Evolutionary conservation across 2,888 invertebrate species (phyloP).

Genomic region (Thereva unica): DNA sequence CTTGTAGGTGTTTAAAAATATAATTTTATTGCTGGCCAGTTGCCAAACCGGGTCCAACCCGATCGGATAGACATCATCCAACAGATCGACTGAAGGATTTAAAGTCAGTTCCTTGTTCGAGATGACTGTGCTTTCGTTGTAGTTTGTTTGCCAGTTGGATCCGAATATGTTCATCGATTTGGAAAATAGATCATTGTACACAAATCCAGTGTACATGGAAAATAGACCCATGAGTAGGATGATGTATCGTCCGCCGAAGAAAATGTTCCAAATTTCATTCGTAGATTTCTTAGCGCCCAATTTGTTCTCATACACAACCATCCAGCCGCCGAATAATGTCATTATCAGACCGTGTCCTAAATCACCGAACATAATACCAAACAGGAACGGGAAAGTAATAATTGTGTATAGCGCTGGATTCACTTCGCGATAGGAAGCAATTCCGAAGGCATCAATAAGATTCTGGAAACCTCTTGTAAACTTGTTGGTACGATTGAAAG

Average conservation of each 20-base stretch:
- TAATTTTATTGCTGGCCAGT: slow-evolving; percentile 84
- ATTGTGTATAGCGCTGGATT: slow-evolving; percentile 89
- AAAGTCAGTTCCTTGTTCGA: slow-evolving; percentile 62
- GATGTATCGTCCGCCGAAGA: slow-evolving; percentile 97
- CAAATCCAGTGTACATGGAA: slow-evolving; percentile 96
- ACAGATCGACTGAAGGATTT: slow-evolving; percentile 64
- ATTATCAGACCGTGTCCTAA: slow-evolving; percentile 87
- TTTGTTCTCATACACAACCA: slow-evolving; percentile 79
- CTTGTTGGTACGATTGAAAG: slow-evolving; percentile 88
- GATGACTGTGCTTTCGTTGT: slow-evolving; percentile 60
- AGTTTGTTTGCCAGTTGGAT: slow-evolving; percentile 75
- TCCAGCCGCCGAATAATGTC: slow-evolving; percentile 76
- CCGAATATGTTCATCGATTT: slow-evolving; percentile 95
- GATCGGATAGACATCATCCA: slow-evolving; percentile 67
- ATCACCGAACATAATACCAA: slow-evolving; percentile 97
- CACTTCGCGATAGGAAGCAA: slow-evolving; percentile 89
- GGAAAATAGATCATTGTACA: slow-evolving; percentile 97
- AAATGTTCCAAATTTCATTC: slow-evolving; percentile 94
- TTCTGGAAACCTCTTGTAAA: slow-evolving; percentile 93
- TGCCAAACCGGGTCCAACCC: slow-evolving; percentile 83
- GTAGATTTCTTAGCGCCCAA: slow-evolving; percentile 70
- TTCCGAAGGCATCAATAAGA: slow-evolving; percentile 91
- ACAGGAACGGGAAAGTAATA: slow-evolving; percentile 93
- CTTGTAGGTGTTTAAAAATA: slow-evolving; percentile 93
- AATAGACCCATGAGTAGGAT: slow-evolving; percentile 96